Evolutionary conservation across 2,797 vertebrate genomes (phyloP).

Genomic region (Thripadectes ignobilis): DNA sequence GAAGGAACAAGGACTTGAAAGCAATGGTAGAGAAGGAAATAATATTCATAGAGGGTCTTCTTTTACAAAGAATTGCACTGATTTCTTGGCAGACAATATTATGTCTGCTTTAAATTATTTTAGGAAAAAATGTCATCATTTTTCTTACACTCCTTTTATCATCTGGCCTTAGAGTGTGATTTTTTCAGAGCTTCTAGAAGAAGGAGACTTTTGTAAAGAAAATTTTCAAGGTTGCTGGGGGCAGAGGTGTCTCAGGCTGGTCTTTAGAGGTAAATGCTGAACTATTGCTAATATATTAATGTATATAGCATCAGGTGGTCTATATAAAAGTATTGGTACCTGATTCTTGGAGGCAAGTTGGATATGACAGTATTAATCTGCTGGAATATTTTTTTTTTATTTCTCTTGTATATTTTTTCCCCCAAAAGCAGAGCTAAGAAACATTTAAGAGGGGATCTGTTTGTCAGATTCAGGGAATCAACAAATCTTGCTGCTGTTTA

Average conservation of each 20-base stretch:
- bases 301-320: background rate
- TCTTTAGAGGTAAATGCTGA: background rate
- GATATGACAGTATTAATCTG: background rate
- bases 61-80: background rate
- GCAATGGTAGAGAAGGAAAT: background rate
- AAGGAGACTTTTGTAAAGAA: background rate
- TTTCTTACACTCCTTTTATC: background rate
- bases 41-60: background rate
- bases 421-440: background rate
- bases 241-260: background rate
- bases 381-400: background rate
- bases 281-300: background rate
- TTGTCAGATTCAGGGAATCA: background rate
- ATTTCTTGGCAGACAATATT: background rate
- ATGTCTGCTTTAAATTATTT: background rate
- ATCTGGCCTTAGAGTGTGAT: background rate
- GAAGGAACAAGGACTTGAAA: background rate
- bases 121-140: background rate
- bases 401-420: background rate
- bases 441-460: background rate
- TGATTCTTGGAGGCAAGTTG: rapidly evolving
- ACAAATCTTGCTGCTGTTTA: background rate
- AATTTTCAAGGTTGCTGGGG: background rate
- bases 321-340: background rate
- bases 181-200: background rate